A percentile compares a stretch with the other conserved stretches of the same genome.
Conservation (phyloP, 1,140 invertebrate species). For the Yoshiicerus persimilis region DNA sequence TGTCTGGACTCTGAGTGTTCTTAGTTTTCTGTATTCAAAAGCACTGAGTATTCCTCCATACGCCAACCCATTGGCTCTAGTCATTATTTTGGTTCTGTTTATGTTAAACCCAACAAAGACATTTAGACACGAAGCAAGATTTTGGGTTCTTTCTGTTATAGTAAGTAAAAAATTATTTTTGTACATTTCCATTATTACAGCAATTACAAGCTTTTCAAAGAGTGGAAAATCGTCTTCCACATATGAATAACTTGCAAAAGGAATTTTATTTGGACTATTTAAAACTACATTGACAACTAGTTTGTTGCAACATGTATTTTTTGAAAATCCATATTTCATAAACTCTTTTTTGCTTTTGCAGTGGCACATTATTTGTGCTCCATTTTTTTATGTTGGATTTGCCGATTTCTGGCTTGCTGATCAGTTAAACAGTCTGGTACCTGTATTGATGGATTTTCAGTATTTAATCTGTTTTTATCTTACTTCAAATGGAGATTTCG, state of each 20-base stretch:
- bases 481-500: constrained; percentile 54
- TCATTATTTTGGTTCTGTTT: constrained; percentile 83
- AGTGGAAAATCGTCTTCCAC: no score
- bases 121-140: constrained; percentile 86
- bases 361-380: constrained; percentile 84
- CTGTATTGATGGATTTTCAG: constrained; percentile 89
- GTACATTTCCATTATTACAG: no score
- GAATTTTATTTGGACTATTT: no score
- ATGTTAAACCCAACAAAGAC: constrained; percentile 90
- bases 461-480: constrained; percentile 85
- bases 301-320: background rate
- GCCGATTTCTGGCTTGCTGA: constrained; percentile 99
- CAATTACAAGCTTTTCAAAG: no score
- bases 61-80: constrained; percentile 82
- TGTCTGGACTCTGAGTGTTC: constrained; percentile 83
- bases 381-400: constrained; percentile 94
- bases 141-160: constrained; percentile 76
- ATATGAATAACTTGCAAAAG: no score
- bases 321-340: background rate
- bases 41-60: constrained; percentile 87
- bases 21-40: constrained; percentile 77
- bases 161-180: constrained; percentile 64
- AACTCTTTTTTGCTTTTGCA: constrained; percentile 57
- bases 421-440: constrained; percentile 91
- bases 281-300: no score